phyloP scores from a whole-genome alignment of 2,113 vertebrate genomes.

The Mobula birostris region DNA sequence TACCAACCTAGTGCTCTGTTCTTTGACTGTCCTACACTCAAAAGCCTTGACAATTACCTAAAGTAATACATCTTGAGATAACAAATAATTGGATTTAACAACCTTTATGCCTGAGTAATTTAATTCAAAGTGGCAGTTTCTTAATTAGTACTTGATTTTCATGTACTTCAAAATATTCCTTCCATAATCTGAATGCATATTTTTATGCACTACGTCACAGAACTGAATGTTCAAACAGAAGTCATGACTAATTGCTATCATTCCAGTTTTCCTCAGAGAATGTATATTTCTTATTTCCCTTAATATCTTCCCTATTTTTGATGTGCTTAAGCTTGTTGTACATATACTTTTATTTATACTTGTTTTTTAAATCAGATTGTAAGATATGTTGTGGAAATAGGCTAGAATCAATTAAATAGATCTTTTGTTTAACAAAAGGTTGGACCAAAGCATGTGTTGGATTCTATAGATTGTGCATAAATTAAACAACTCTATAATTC shows the following conservation, averaged over 20 bases:
- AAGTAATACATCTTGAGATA: neutral
- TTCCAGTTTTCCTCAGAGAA: neutral
- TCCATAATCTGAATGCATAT: neutral
- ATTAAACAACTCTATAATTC: neutral
- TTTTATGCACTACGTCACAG: too few species aligned
- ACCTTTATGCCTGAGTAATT: constrained; percentile 7
- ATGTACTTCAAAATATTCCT: neutral
- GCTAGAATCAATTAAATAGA: neutral
- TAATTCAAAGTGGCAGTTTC: neutral
- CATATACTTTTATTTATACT: neutral
- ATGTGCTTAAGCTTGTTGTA: neutral
- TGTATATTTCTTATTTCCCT: neutral
- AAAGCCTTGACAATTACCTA: neutral
- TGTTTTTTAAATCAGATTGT: neutral
- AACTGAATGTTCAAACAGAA: neutral
- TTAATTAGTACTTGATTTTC: neutral
- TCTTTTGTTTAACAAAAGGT: neutral
- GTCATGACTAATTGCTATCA: neutral
- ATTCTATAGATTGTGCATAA: neutral
- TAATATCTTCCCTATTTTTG: neutral
- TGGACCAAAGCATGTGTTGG: too few species aligned
- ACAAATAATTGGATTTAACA: neutral
- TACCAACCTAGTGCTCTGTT: neutral
- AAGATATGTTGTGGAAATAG: neutral
- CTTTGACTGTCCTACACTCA: neutral